Evolutionary conservation across 2,888 invertebrate genomes (phyloP).

Genomic region (Volucella zonaria): DNA sequence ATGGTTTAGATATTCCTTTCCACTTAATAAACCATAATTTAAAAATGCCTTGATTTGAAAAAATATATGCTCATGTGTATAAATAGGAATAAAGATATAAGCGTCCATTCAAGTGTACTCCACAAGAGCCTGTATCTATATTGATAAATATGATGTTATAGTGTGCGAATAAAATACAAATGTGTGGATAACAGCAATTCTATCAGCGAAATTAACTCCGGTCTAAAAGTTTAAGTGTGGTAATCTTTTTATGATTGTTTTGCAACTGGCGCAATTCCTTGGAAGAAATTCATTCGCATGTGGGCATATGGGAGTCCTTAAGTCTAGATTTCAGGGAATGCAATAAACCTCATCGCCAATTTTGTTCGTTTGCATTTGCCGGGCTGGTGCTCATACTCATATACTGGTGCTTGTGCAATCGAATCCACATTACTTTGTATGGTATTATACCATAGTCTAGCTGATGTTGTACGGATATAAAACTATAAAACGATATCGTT

Average conservation of each 20-base stretch:
- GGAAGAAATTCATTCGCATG: constrained; percentile 32
- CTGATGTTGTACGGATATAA: constrained; percentile 60
- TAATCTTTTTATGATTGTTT: constrained; percentile 42
- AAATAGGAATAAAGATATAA: too few species aligned
- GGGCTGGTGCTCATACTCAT: background rate
- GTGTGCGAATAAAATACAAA: background rate
- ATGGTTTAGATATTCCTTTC: too few species aligned
- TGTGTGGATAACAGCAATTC: constrained; percentile 37
- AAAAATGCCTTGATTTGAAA: too few species aligned
- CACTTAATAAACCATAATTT: too few species aligned
- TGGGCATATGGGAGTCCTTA: constrained; percentile 25
- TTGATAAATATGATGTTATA: too few species aligned
- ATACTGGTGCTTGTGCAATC: constrained; percentile 52
- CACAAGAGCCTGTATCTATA: too few species aligned
- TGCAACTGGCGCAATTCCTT: constrained; percentile 24
- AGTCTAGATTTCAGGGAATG: constrained; percentile 56
- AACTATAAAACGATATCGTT: constrained; percentile 72
- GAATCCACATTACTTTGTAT: constrained; percentile 69
- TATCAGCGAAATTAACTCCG: constrained; percentile 38
- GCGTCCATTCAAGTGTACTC: too few species aligned
- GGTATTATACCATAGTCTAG: constrained; percentile 17
- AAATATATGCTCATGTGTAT: too few species aligned
- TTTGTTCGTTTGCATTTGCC: constrained; percentile 39
- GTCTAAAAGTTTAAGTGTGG: constrained; percentile 34
- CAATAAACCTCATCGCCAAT: constrained; percentile 58